Percentiles rank a stretch among this genome's conserved stretches.
These are phyloP conservation scores for Drosophila repleta DNA, from an alignment of 1,140 invertebrate species.

Conservation along the genomic window DNA sequence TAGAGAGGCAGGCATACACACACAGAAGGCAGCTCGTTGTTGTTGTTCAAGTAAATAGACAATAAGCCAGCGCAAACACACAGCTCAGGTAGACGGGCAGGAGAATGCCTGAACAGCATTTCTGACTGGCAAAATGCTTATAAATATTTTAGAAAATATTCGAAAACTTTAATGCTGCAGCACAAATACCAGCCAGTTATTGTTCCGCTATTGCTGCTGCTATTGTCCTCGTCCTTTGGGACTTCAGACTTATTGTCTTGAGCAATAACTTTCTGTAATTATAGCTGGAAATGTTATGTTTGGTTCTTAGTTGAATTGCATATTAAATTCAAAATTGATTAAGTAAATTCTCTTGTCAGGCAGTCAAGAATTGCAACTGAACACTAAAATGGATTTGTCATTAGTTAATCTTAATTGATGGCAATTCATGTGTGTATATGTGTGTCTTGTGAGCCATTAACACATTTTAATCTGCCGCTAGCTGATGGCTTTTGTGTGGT, in stretches of 20 bases:
- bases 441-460: conserved; percentile 59
- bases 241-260: conserved; percentile 8
- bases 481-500: conserved; percentile 76
- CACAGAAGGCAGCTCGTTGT: conserved; percentile 16
- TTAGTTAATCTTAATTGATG: conserved; percentile 74
- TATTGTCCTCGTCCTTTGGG: not conserved
- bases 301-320: conserved; percentile 43
- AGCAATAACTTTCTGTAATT: not conserved
- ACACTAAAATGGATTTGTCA: conserved; percentile 17
- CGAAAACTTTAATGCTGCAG: conserved; percentile 39
- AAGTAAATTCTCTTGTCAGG: conserved; percentile 1
- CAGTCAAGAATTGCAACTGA: conserved; percentile 14
- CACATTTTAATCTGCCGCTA: conserved; percentile 78
- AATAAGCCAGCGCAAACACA: conserved; percentile 25
- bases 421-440: conserved; percentile 49
- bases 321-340: conserved; percentile 42
- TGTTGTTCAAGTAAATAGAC: conserved; percentile 59
- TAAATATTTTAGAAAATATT: conserved; percentile 61
- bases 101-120: conserved; percentile 7
- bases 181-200: conserved; percentile 36
- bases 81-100: not conserved
- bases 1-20: conserved; percentile 24
- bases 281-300: not conserved
- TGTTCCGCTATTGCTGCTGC: conserved; percentile 5
- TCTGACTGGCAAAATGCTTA: conserved; percentile 39